Evolutionary conservation across 2,113 vertebrate genomes (phyloP).

Genomic region (Salvelinus sp.): DNA sequence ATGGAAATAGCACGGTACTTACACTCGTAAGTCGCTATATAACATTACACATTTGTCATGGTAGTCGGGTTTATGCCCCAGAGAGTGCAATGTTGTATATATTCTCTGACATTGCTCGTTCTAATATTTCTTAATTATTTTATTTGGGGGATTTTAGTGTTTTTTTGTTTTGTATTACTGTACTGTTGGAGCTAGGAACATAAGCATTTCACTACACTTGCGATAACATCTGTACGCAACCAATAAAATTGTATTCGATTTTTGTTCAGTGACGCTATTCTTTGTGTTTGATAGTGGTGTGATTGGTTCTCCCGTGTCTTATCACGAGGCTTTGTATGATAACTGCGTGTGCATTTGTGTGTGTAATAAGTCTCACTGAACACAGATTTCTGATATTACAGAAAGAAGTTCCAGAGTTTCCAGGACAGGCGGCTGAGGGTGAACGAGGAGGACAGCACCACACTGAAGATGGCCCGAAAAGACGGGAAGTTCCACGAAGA

Average conservation of each 20-base stretch:
- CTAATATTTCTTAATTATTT: too few relatives aligned
- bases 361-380: not conserved
- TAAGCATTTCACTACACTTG: too few relatives aligned
- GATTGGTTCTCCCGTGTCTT: too few relatives aligned
- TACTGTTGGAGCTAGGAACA: too few relatives aligned
- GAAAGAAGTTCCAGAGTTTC: constrained; percentile 98
- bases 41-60: not conserved
- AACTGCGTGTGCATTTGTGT: not conserved
- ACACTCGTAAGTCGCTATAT: too few relatives aligned
- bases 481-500: constrained; percentile 94
- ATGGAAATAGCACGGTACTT: not conserved
- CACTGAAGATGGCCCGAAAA: constrained; percentile 86
- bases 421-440: constrained; percentile 92
- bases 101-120: not conserved
- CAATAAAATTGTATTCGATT: not conserved
- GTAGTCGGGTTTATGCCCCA: not conserved
- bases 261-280: not conserved
- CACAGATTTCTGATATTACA: constrained; percentile 50
- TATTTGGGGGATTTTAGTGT: too few relatives aligned
- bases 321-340: too few relatives aligned
- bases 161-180: too few relatives aligned
- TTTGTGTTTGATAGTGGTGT: too few relatives aligned
- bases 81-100: not conserved
- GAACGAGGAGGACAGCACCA: constrained; percentile 83
- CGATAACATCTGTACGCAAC: too few relatives aligned